Evolutionary conservation across 2,888 invertebrate genomes (phyloP).

Genomic region (Pristionchus arcanus): DNA sequence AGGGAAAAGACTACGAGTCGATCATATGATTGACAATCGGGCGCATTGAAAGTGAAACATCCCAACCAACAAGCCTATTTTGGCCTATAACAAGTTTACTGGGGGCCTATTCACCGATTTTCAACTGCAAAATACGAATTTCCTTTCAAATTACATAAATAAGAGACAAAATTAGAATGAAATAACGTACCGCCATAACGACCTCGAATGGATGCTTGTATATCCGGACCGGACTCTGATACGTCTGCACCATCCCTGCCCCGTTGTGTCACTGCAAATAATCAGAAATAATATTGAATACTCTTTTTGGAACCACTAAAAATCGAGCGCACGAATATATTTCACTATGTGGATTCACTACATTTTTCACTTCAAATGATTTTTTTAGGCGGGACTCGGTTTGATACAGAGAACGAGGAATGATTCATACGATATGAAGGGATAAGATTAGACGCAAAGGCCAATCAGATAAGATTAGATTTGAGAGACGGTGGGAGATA

Average conservation of each 20-base stretch:
- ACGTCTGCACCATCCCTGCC: slow-evolving; percentile 91
- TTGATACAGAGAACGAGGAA: neutral
- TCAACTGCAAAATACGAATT: too few species aligned
- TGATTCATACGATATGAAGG: neutral
- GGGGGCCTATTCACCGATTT: too few species aligned
- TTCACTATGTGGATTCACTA: too few species aligned
- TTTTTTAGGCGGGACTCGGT: neutral
- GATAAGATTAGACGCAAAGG: neutral
- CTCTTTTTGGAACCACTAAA: too few species aligned
- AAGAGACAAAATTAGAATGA: neutral
- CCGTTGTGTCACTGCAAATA: neutral
- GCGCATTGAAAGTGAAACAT: neutral
- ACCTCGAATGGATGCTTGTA: slow-evolving; percentile 96
- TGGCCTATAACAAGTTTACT: neutral
- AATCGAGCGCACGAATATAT: too few species aligned
- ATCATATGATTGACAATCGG: slow-evolving; percentile 7
- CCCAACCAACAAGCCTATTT: neutral
- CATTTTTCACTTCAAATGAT: too few species aligned
- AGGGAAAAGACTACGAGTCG: neutral
- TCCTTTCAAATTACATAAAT: too few species aligned
- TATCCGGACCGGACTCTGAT: slow-evolving; percentile 93
- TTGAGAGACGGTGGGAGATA: too few species aligned
- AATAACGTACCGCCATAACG: slow-evolving; percentile 90
- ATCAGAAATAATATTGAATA: too few species aligned
- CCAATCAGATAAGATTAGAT: too few species aligned